These are phyloP conservation scores for Cassiopea andromeda DNA, from an alignment of 30 jellyfish, hydroid and myxozoan species.

Conservation along the genomic window DNA sequence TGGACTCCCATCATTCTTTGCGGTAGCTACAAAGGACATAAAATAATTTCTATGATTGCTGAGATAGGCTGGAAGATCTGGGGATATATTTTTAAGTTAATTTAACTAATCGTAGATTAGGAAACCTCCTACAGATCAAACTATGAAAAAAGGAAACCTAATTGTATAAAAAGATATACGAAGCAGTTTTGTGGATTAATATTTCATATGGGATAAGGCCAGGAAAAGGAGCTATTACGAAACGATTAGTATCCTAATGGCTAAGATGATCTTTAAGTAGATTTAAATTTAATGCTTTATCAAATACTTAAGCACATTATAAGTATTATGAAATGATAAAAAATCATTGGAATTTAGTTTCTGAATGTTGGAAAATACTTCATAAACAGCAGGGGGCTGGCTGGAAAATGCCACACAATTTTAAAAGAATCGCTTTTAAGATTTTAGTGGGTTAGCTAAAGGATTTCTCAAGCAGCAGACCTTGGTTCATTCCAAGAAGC, in stretches of 20 bases:
- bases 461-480: too few species aligned
- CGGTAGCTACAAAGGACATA: conserved; percentile 33
- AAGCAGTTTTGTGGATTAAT: background rate
- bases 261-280: background rate
- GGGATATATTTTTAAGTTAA: background rate
- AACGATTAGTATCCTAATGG: background rate
- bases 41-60: background rate
- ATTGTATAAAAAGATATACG: background rate
- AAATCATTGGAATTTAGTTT: too few species aligned
- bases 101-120: background rate
- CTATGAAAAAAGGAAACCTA: background rate
- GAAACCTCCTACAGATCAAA: background rate
- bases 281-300: background rate
- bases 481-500: too few species aligned
- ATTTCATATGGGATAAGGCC: background rate
- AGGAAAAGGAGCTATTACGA: background rate
- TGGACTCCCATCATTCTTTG: conserved; percentile 33
- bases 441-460: too few species aligned
- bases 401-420: too few species aligned
- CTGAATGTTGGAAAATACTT: too few species aligned
- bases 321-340: background rate
- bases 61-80: background rate
- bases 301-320: background rate
- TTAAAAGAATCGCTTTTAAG: too few species aligned
- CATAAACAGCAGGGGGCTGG: too few species aligned